Percentiles rank a stretch among this genome's conserved stretches.
These are phyloP conservation scores for Myotis vivesi DNA, from an alignment of 2,797 vertebrate genomes.

Conservation along the genomic window DNA sequence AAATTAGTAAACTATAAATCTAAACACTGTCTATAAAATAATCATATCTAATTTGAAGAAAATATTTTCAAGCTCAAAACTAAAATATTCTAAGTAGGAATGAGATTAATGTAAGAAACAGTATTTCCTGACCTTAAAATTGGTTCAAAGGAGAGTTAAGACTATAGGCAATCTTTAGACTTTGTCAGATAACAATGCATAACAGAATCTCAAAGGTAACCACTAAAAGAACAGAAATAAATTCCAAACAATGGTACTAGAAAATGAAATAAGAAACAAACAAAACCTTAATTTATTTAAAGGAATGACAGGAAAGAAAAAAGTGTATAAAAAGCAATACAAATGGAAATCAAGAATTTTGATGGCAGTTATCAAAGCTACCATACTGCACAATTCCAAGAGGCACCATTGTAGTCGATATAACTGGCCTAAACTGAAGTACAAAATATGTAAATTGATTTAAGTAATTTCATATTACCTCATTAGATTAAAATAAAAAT, in stretches of 20 bases:
- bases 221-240: background rate
- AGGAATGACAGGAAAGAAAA: background rate
- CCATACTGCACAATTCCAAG: background rate
- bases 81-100: background rate
- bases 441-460: background rate
- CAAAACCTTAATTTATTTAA: background rate
- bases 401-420: background rate
- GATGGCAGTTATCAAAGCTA: background rate
- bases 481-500: constrained; percentile 21
- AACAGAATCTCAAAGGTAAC: background rate
- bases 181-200: background rate
- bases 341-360: background rate
- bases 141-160: background rate
- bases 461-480: background rate
- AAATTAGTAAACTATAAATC: background rate
- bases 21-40: background rate
- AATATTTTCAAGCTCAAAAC: constrained; percentile 14
- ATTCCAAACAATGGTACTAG: background rate
- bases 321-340: background rate
- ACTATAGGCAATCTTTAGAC: background rate
- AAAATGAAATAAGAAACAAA: background rate
- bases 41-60: background rate
- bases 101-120: background rate
- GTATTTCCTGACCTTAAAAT: background rate
- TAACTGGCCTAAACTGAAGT: background rate